These are phyloP conservation scores for Parambassis ranga DNA, from an alignment of 2,797 vertebrate species.

Conservation along the genomic window DNA sequence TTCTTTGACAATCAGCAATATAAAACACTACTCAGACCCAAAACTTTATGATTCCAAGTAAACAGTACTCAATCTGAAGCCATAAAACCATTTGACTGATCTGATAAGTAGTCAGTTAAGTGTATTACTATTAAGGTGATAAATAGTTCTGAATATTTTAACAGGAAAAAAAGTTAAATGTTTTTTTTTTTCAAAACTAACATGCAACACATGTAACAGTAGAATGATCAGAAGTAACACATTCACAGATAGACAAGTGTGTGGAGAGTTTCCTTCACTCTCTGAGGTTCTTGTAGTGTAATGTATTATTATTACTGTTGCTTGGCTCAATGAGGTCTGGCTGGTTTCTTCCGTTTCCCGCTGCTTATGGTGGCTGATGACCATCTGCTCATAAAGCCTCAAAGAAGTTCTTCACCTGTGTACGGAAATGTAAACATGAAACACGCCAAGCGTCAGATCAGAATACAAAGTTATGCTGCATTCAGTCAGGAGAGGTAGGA, in stretches of 20 bases:
- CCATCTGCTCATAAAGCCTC: conserved; percentile 49
- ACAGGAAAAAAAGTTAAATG: neutral
- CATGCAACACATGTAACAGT: neutral
- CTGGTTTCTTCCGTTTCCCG: neutral
- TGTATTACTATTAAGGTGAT: neutral
- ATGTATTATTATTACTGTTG: no score
- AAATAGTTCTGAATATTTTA: neutral
- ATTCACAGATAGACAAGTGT: neutral
- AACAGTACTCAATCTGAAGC: no score
- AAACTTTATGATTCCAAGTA: neutral
- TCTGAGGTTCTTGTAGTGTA: neutral
- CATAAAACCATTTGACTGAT: neutral
- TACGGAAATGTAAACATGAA: conserved; percentile 3
- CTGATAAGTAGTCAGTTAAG: neutral
- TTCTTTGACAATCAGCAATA: neutral
- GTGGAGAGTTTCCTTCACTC: no score
- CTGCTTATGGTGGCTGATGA: neutral
- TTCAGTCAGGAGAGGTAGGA: no score
- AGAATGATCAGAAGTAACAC: neutral
- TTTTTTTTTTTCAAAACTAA: neutral
- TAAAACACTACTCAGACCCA: neutral
- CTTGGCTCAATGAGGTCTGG: conserved; percentile 10
- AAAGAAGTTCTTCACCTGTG: conserved; percentile 77
- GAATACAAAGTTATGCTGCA: no score
- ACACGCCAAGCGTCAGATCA: neutral